phyloP scores from a whole-genome alignment of 2,113 vertebrate species.

The Sorex fumeus region DNA sequence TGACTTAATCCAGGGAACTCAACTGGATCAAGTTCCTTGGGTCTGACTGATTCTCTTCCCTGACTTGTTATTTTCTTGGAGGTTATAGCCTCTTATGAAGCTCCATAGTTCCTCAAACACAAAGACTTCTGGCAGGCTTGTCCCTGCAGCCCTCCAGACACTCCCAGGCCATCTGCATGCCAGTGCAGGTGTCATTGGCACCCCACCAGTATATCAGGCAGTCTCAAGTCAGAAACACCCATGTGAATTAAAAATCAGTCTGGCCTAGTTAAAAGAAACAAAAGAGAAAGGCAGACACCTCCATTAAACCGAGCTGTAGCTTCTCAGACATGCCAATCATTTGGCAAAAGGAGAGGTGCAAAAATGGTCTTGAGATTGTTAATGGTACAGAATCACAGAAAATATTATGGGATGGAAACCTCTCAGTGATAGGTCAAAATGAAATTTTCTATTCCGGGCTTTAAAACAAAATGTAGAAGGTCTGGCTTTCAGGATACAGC shows the following conservation, averaged over 20 bases:
- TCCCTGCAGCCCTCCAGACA: background rate
- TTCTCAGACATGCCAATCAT: slow-evolving; percentile 54
- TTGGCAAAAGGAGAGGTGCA: slow-evolving; percentile 64
- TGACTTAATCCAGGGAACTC: background rate
- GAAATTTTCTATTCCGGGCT: slow-evolving; percentile 74
- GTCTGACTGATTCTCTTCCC: slow-evolving; percentile 22
- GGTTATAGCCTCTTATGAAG: background rate
- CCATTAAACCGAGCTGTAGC: background rate
- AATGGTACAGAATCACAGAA: slow-evolving; percentile 73
- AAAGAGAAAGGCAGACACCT: slow-evolving; percentile 51
- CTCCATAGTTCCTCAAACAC: slow-evolving; percentile 30
- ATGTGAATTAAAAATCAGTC: slow-evolving; percentile 51
- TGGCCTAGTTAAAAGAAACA: slow-evolving; percentile 69
- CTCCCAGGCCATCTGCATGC: background rate
- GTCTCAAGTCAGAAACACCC: slow-evolving; percentile 20
- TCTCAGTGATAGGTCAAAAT: slow-evolving; percentile 72
- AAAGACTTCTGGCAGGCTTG: background rate
- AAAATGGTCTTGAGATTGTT: slow-evolving; percentile 75
- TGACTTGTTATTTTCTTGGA: background rate
- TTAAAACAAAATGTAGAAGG: slow-evolving; percentile 47
- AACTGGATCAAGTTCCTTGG: background rate
- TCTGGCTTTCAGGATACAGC: slow-evolving; percentile 56
- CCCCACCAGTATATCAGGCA: background rate
- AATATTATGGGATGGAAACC: slow-evolving; percentile 69
- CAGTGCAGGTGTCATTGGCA: background rate